Percentiles rank a stretch among this genome's conserved stretches.
phyloP scores from a whole-genome alignment of 2,888 invertebrate genomes.

The Lepidocyrtoides sp. region DNA sequence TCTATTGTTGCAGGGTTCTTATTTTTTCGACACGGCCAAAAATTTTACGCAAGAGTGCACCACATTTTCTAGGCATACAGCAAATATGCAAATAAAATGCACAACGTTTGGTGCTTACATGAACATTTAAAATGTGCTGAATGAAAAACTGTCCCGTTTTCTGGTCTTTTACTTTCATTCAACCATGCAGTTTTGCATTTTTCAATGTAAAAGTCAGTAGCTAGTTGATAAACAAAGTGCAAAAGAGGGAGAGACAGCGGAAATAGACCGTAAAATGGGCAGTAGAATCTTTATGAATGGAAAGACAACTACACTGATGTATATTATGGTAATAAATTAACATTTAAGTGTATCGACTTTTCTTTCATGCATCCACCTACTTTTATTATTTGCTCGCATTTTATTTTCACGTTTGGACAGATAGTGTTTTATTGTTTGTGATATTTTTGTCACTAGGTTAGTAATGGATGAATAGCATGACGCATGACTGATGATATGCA shows the following conservation, averaged over 20 bases:
- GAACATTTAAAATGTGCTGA: not conserved
- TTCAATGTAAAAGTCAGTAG: not conserved
- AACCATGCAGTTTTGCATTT: conserved; percentile 35
- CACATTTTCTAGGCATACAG: too few species aligned
- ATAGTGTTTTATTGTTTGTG: not conserved
- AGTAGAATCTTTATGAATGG: conserved; percentile 60
- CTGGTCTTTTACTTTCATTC: conserved; percentile 47
- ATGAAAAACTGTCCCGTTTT: conserved; percentile 43
- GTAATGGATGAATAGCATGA: too few species aligned
- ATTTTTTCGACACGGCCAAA: conserved; percentile 33
- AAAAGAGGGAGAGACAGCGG: conserved; percentile 36
- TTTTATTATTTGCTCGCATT: not conserved
- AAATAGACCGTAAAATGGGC: conserved; percentile 71
- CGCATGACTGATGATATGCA: too few species aligned
- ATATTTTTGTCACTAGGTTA: not conserved
- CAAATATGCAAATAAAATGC: too few species aligned
- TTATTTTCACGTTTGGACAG: too few species aligned
- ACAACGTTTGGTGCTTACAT: not conserved
- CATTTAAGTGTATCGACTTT: conserved; percentile 65
- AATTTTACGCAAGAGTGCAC: conserved; percentile 53
- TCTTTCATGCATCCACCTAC: not conserved
- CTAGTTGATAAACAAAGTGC: conserved; percentile 45
- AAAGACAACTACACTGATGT: conserved; percentile 58
- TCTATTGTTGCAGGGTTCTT: conserved; percentile 31
- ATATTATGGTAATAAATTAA: conserved; percentile 62